Conservation (phyloP, 2,113 vertebrate genomes). For the Gopherus flavomarginatus region DNA sequence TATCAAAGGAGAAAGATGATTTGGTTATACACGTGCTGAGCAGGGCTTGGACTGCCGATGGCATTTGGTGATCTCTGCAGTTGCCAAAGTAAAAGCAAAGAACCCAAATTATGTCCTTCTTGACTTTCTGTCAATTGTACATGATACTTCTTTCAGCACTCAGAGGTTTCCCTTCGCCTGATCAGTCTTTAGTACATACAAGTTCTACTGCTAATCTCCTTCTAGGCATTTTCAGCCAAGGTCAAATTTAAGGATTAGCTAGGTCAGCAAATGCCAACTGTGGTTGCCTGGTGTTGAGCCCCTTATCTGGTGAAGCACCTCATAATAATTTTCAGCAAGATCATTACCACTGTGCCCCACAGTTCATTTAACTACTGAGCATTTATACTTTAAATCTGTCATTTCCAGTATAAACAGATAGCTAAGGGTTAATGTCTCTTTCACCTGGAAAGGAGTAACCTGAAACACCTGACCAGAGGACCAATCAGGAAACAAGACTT, state of each 20-base stretch:
- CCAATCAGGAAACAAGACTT: no score
- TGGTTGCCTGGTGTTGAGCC: background rate
- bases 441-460: no score
- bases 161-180: background rate
- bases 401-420: accelerated
- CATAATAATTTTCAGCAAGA: background rate
- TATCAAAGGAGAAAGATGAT: background rate
- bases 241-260: background rate
- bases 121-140: background rate
- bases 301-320: background rate
- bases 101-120: background rate
- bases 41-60: background rate
- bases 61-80: background rate
- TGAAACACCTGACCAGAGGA: no score
- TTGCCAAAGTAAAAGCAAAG: background rate
- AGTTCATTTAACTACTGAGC: background rate
- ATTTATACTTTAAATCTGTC: background rate
- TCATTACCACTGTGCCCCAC: background rate
- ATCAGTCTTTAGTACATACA: background rate
- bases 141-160: accelerated
- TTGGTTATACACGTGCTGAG: accelerated
- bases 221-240: accelerated
- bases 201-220: background rate
- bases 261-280: background rate
- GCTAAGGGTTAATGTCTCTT: no score